A percentile compares a stretch with the other conserved stretches of the same genome.
These are phyloP conservation scores for Ectemnius lituratus DNA, from an alignment of 2,888 invertebrate species.

Conservation along the genomic window DNA sequence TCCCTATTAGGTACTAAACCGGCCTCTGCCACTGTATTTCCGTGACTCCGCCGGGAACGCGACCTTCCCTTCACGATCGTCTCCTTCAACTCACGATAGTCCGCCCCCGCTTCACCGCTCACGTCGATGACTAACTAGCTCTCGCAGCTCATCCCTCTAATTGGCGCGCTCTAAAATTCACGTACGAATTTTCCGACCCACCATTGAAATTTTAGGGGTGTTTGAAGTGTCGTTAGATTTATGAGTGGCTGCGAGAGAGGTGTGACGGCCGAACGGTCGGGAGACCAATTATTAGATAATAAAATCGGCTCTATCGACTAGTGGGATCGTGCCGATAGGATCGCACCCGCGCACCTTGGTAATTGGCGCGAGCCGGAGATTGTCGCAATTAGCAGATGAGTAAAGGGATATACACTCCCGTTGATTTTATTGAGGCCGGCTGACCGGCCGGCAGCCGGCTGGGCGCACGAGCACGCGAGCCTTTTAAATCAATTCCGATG, in stretches of 20 bases:
- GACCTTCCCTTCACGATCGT: background rate
- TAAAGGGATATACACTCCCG: slow-evolving; percentile 29
- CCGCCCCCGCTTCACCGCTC: background rate
- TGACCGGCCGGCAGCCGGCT: too few species aligned
- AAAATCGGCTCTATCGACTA: slow-evolving; percentile 49
- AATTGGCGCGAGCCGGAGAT: slow-evolving; percentile 54
- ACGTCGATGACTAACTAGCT: background rate
- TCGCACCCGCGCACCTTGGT: slow-evolving; percentile 43
- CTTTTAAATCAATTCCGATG: slow-evolving; percentile 7
- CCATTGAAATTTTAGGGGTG: background rate
- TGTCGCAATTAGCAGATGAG: slow-evolving; percentile 52
- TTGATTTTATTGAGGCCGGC: slow-evolving; percentile 44
- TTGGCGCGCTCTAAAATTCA: background rate
- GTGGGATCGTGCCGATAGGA: slow-evolving; percentile 51
- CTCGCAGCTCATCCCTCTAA: background rate
- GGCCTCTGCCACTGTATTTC: slow-evolving; percentile 30
- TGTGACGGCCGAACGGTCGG: slow-evolving; percentile 29
- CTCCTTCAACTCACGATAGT: slow-evolving; percentile 18
- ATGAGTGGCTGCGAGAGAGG: background rate
- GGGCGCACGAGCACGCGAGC: background rate
- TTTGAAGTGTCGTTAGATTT: background rate
- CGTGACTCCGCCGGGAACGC: background rate
- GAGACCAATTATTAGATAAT: slow-evolving; percentile 41
- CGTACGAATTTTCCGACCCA: background rate
- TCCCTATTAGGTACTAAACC: slow-evolving; percentile 42